These are phyloP conservation scores for Drosophila pseudotakahashii DNA, from an alignment of 2,888 invertebrate species.

Conservation along the genomic window DNA sequence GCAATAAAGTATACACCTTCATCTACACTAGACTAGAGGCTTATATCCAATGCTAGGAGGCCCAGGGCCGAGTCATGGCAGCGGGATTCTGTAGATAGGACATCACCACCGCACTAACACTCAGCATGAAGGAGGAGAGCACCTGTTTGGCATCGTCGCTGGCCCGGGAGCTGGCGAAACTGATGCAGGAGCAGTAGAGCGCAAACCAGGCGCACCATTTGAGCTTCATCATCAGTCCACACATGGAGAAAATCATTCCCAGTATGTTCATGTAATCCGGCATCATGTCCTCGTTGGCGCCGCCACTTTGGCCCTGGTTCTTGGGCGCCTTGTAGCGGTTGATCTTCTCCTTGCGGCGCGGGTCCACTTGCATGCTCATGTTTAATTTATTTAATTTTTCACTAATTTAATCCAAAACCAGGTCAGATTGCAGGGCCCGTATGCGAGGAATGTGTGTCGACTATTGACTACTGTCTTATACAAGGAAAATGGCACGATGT, in stretches of 20 bases:
- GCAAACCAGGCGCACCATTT: conserved; percentile 99
- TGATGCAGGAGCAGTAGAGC: conserved; percentile 98
- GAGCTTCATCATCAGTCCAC: conserved; percentile 99
- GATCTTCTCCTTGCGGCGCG: conserved; percentile 89
- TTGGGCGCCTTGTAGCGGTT: conserved; percentile 90
- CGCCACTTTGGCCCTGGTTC: conserved; percentile 86
- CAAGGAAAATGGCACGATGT: no score
- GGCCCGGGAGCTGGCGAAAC: conserved; percentile 98
- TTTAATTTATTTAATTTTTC: conserved; percentile 42
- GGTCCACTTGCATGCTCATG: conserved; percentile 85
- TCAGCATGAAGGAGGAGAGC: conserved; percentile 95
- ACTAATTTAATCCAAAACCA: conserved; percentile 36
- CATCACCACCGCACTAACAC: conserved; percentile 99
- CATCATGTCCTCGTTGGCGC: conserved; percentile 94
- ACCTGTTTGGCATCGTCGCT: conserved; percentile 99
- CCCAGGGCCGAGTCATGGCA: conserved; percentile 99
- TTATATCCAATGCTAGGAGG: conserved; percentile 79
- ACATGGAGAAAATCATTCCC: conserved; percentile 99
- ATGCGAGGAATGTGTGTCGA: conserved; percentile 19
- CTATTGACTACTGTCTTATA: no score
- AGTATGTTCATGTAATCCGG: conserved; percentile 99
- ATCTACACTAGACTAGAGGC: conserved; percentile 48
- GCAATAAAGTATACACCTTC: conserved; percentile 59
- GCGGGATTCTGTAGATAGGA: conserved; percentile 99
- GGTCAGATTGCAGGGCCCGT: conserved; percentile 29